Conservation (phyloP, 1,140 invertebrate species). For the Scaptomyza pallida region DNA sequence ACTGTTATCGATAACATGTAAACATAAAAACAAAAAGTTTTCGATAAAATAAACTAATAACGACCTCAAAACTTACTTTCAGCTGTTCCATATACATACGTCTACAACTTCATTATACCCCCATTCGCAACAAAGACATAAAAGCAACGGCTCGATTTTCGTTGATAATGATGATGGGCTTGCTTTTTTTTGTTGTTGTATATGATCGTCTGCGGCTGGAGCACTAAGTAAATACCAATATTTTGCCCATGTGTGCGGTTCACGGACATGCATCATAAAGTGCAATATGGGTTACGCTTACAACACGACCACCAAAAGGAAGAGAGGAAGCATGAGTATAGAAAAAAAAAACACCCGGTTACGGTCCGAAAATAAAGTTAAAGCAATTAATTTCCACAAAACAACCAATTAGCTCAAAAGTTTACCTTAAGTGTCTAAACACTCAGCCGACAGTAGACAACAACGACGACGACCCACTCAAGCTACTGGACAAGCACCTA, state of each 20-base stretch:
- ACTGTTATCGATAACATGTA: too few species aligned
- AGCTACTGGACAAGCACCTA: slow-evolving; percentile 4
- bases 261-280: slow-evolving; percentile 75
- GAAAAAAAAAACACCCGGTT: not conserved
- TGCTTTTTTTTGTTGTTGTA: slow-evolving; percentile 5
- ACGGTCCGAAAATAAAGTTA: slow-evolving; percentile 71
- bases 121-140: slow-evolving; percentile 22
- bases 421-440: slow-evolving; percentile 84
- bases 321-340: not conserved
- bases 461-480: slow-evolving; percentile 2
- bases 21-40: too few species aligned
- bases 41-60: too few species aligned
- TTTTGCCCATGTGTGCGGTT: slow-evolving; percentile 32
- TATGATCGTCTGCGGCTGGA: slow-evolving; percentile 66
- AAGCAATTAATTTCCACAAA: slow-evolving; percentile 84
- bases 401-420: slow-evolving; percentile 84
- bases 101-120: too few species aligned
- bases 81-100: too few species aligned
- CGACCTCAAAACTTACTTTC: too few species aligned
- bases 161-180: slow-evolving; percentile 30
- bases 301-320: not conserved
- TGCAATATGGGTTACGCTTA: slow-evolving; percentile 47
- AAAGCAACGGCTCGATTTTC: slow-evolving; percentile 39
- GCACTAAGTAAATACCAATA: slow-evolving; percentile 72
- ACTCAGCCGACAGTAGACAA: slow-evolving; percentile 43